phyloP scores from a whole-genome alignment of 2,113 vertebrate genomes.

The Micronisus gabar region DNA sequence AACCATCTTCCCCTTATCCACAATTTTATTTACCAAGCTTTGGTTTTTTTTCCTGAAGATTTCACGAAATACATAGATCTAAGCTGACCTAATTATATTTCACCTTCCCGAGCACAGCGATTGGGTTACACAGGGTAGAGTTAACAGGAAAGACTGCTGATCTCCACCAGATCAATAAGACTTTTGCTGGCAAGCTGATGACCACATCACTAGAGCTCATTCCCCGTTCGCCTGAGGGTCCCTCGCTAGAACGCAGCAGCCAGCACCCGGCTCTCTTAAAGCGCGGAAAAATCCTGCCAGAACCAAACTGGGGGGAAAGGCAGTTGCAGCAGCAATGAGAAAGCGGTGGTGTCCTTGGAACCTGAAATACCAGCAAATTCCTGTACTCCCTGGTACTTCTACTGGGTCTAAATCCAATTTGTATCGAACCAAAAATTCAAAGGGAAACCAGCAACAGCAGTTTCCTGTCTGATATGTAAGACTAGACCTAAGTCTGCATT shows the following conservation, averaged over 20 bases:
- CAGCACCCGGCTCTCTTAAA: neutral
- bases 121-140: neutral
- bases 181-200: neutral
- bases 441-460: neutral
- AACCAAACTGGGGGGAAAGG: neutral
- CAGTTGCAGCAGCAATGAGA: neutral
- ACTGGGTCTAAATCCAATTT: neutral
- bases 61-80: neutral
- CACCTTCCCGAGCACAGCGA: neutral
- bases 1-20: neutral
- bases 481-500: neutral
- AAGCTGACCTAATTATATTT: neutral
- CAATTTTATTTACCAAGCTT: neutral
- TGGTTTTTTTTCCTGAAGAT: neutral
- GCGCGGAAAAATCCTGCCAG: neutral
- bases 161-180: neutral
- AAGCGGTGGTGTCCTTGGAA: neutral
- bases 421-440: neutral
- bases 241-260: neutral
- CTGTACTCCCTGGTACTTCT: neutral
- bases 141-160: neutral
- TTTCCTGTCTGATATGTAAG: neutral
- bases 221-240: neutral
- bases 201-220: neutral
- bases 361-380: neutral